Conservation (phyloP, 2,797 vertebrate genomes). For the Oophaga sylvatica region DNA sequence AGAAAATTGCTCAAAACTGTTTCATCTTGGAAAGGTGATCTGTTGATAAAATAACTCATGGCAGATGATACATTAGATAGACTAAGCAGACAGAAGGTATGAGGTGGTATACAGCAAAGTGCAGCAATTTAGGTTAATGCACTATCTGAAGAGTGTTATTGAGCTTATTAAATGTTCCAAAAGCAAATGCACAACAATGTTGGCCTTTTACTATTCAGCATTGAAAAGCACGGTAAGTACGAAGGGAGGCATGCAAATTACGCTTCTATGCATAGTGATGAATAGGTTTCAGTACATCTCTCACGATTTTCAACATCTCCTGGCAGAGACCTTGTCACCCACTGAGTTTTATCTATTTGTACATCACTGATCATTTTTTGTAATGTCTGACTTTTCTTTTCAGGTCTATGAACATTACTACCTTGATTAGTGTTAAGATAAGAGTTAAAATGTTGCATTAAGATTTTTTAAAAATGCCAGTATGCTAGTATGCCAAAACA, state of each 20-base stretch:
- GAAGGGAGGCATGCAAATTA: constrained; percentile 53
- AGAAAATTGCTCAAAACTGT: constrained; percentile 72
- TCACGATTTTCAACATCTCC: constrained; percentile 46
- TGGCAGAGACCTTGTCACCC: constrained; percentile 55
- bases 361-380: constrained; percentile 50
- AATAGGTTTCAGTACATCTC: constrained; percentile 54
- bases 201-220: constrained; percentile 51
- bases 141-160: constrained; percentile 61
- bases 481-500: too few relatives aligned
- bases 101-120: constrained; percentile 43
- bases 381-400: constrained; percentile 42
- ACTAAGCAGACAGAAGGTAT: constrained; percentile 43
- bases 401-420: constrained; percentile 21
- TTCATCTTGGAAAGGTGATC: constrained; percentile 69
- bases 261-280: constrained; percentile 60
- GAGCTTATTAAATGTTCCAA: constrained; percentile 62
- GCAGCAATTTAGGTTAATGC: constrained; percentile 62
- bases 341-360: constrained; percentile 54
- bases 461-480: neutral
- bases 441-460: neutral
- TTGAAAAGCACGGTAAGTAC: constrained; percentile 52
- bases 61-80: constrained; percentile 57
- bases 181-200: constrained; percentile 52
- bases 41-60: constrained; percentile 49
- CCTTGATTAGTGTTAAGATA: constrained; percentile 21